Evolutionary conservation across 2,797 vertebrate genomes (phyloP), one percentile per base, ranked within the genome.

Genomic region (Sebastes flavidus): DNA sequence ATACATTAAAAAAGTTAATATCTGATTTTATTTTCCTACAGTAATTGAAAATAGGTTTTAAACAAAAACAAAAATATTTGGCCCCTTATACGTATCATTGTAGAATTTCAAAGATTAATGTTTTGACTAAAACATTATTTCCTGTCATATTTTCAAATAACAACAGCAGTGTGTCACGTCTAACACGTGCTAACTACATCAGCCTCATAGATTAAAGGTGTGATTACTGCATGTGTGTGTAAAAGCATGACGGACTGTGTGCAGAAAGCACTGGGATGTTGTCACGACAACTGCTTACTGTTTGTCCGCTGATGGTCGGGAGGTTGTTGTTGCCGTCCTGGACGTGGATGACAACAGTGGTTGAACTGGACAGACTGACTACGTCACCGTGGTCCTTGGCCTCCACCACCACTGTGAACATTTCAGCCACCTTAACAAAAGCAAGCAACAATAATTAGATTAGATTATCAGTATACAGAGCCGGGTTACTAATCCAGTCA

Each of bases 321-420:
- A 79, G 61, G 56, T 94, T 74, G 74, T 94, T 92, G 81, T 96
- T 96, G 6, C 84, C 83, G 1, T 95, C 93, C 70, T 70, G 16
- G 25, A 96, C 76, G 3, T 87, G 56, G 59, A 96, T 46, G 30
- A 93, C 8, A 20, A 95, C 81, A 2, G 90, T 92, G 5, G 93
- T 86, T 13, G 90, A 93, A 71, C 94, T 94, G 63, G 92, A 95
- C 32, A 94, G 82, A 16, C 83, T 84, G 36, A 93, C 54, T 0
- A 81, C 75, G 2, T 91, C 87, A 2, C 95, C 93, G 0, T 93
- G 91, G 81, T 96, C 95, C 77, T 87, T 94, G 20, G 93, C 94
- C 84, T 95, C 92, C 71, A 96, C 82, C 30, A 78, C 1, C 65
- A 96, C 30, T 8, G 60, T 93, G 72, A 92, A 92, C 52, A 18